Conservation (phyloP, 2,113 vertebrate genomes). For the Isurus oxyrinchus region DNA sequence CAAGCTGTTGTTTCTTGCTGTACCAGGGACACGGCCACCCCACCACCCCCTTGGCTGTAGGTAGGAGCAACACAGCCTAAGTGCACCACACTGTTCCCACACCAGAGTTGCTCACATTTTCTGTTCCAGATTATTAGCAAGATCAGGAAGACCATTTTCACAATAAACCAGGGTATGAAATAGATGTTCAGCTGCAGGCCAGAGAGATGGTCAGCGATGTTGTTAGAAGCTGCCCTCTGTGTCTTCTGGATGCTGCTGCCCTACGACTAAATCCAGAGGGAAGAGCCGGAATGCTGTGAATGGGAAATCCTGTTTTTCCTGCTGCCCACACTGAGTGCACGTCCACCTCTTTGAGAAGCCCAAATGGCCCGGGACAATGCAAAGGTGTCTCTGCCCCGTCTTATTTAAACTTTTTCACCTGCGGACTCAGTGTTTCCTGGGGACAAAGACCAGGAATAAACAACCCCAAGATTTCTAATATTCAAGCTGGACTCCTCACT, state of each 20-base stretch:
- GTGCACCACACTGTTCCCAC: background rate
- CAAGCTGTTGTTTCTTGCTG: background rate
- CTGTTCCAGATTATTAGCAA: background rate
- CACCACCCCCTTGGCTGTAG: background rate
- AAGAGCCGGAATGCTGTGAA: background rate
- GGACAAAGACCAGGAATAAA: background rate
- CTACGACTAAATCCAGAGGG: background rate
- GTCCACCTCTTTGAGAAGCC: background rate
- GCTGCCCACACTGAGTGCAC: background rate
- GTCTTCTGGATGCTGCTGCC: background rate
- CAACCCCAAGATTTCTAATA: background rate
- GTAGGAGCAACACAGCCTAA: background rate
- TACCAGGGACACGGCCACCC: background rate
- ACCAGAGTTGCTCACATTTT: background rate
- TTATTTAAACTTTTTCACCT: background rate
- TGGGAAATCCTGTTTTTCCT: background rate
- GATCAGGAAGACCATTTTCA: background rate
- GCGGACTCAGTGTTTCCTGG: background rate
- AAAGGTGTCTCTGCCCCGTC: background rate
- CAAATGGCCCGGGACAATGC: background rate
- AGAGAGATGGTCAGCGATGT: background rate
- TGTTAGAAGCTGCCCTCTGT: background rate
- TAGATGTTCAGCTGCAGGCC: background rate
- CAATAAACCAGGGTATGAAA: background rate
- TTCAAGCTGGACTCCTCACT: background rate